phyloP scores from a whole-genome alignment of 2,888 invertebrate genomes.

The Chamaedrilus cognettii region DNA sequence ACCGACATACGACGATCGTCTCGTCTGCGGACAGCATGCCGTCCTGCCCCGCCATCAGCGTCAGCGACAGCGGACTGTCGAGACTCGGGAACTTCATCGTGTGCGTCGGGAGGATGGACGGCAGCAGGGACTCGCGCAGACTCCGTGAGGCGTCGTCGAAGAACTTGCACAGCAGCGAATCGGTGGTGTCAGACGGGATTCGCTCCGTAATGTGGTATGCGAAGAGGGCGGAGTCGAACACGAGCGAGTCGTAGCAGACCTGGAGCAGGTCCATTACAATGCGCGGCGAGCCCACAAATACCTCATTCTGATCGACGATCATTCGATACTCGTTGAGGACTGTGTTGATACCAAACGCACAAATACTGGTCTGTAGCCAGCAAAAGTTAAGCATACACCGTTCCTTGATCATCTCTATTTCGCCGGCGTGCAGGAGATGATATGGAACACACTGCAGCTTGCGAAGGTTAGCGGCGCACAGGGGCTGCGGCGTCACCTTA shows the following conservation, averaged over 20 bases:
- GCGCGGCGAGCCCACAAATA: slow-evolving; percentile 11
- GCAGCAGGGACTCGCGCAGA: slow-evolving; percentile 18
- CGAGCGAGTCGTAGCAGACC: slow-evolving; percentile 27
- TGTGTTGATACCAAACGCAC: slow-evolving; percentile 18
- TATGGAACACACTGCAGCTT: slow-evolving; percentile 35
- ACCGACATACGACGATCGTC: slow-evolving; percentile 19
- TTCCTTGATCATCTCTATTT: slow-evolving; percentile 15
- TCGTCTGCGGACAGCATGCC: slow-evolving; percentile 27
- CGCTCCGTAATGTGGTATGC: slow-evolving; percentile 25
- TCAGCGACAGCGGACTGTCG: slow-evolving; percentile 29
- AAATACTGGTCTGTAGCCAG: slow-evolving; percentile 26
- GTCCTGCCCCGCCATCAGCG: slow-evolving; percentile 23
- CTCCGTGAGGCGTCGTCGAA: slow-evolving; percentile 22
- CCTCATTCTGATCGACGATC: not conserved
- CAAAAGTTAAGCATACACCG: slow-evolving; percentile 30
- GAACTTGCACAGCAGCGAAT: slow-evolving; percentile 11
- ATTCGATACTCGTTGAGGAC: slow-evolving; percentile 22
- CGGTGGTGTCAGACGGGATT: slow-evolving; percentile 1
- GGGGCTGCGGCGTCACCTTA: slow-evolving; percentile 27
- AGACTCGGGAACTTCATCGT: slow-evolving; percentile 12
- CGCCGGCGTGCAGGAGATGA: slow-evolving; percentile 28
- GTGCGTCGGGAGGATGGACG: slow-evolving; percentile 30
- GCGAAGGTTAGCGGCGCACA: slow-evolving; percentile 27
- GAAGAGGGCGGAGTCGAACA: slow-evolving; percentile 26
- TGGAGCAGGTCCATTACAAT: slow-evolving; percentile 29